Evolutionary conservation across 2,113 vertebrate genomes (phyloP).

Genomic region (Rhinogobius similis): DNA sequence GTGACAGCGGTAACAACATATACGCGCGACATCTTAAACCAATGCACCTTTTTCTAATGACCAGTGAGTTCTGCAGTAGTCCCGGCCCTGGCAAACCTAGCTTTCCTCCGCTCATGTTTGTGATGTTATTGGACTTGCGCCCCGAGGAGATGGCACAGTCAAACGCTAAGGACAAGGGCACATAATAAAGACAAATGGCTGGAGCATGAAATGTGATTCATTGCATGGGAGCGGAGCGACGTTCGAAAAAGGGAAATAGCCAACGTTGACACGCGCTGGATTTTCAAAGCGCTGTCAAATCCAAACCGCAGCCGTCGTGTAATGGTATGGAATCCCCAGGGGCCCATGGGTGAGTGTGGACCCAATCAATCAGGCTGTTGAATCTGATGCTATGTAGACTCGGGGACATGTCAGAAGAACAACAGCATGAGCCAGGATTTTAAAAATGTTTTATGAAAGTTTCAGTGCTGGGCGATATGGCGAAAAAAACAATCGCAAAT

Average conservation of each 20-base stretch:
- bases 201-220: conserved; percentile 78
- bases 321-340: conserved; percentile 59
- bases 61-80: conserved; percentile 33
- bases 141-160: conserved; percentile 49
- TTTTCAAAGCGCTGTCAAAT: conserved; percentile 71
- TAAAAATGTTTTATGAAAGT: no score
- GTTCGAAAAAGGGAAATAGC: conserved; percentile 60
- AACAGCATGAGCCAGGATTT: no score
- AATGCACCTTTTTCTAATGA: conserved; percentile 47
- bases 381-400: conserved; percentile 15
- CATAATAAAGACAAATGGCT: conserved; percentile 81
- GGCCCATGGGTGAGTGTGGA: conserved; percentile 11
- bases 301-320: conserved; percentile 56
- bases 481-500: no score
- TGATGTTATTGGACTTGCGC: conserved; percentile 71
- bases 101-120: conserved; percentile 53
- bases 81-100: conserved; percentile 47
- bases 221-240: conserved; percentile 66
- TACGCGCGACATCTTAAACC: background rate
- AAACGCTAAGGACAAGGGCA: conserved; percentile 72
- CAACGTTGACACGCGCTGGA: conserved; percentile 69
- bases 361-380: conserved; percentile 50
- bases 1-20: no score
- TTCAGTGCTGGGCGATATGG: no score
- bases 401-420: background rate